Evolutionary conservation across 35 echinoderm and acorn worm genomes (phyloP).

Genomic region (Diadema setosum): DNA sequence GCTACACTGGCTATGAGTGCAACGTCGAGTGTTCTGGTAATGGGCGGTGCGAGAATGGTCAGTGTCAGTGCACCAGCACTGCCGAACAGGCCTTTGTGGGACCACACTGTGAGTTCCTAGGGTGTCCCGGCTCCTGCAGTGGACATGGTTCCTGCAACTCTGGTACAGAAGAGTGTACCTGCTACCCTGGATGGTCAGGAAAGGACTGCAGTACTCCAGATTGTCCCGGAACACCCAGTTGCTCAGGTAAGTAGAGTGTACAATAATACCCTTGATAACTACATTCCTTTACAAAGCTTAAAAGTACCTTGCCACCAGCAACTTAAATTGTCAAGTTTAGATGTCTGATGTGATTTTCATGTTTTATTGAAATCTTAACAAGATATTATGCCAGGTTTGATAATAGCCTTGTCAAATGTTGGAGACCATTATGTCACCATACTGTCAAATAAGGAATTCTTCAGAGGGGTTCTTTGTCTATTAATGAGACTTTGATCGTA

Average conservation of each 20-base stretch:
- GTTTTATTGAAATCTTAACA: too few species aligned
- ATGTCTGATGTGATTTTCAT: too few species aligned
- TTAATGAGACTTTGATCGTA: too few species aligned
- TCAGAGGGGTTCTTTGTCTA: too few species aligned
- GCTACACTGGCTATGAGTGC: conserved; percentile 78
- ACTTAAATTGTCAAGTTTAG: too few species aligned
- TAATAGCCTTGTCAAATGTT: too few species aligned
- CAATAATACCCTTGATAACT: too few species aligned
- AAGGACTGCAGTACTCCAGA: conserved; percentile 64
- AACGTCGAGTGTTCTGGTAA: conserved; percentile 78
- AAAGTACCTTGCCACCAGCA: too few species aligned
- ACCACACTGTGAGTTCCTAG: conserved; percentile 59
- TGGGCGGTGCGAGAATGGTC: conserved; percentile 32
- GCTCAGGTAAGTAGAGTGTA: conserved; percentile 67
- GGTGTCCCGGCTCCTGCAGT: conserved; percentile 70
- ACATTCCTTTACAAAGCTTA: too few species aligned
- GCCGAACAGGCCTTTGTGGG: conserved; percentile 37
- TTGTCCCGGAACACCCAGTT: conserved; percentile 56
- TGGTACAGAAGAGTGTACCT: conserved; percentile 54
- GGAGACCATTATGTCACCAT: too few species aligned
- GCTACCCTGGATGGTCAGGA: conserved; percentile 78
- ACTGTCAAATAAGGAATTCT: too few species aligned
- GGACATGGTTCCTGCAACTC: conserved; percentile 53
- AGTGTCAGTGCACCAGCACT: conserved; percentile 52
- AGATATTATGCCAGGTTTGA: too few species aligned